Evolutionary conservation across 2,797 vertebrate species (phyloP), one percentile per base, ranked within the genome.

Genomic region (Toxotes lorentzi): DNA sequence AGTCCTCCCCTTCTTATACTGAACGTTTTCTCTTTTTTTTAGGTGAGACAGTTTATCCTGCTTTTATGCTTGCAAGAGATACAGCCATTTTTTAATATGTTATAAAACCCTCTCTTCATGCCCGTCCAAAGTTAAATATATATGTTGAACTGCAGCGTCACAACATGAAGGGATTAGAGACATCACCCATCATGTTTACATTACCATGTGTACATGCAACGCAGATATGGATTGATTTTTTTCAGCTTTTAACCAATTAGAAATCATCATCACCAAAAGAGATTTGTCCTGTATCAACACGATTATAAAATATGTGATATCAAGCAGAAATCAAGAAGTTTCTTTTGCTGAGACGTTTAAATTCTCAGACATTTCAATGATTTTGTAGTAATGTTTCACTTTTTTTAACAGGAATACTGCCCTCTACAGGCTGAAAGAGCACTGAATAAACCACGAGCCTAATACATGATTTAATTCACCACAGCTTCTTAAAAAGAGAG

Each of bases 351-450:
- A 81, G 56, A 23, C 62, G 5, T 41, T 78, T 58, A 19, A 47
- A 23, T 59, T 47, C 32, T 23, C 7, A 34, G 11, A 61, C n/a
- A 45, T 61, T 62, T 57, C 30, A 59, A 8, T 61, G 16, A 35
- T 16, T 41, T 27, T 72, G 34, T 53, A 7, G 23, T 51, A 30
- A 43, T 16, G 7, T 24, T 53, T 13, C 2, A 50, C 12, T 43
- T 68, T 66, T 70, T 53, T 56, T 8, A 61, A 32, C 47, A 78
- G 32, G 65, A 88, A 83, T 45, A 78, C 73, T 79, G 59, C 78
- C 77, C 74, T 87, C 70, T 70, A 76, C 76, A 81, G 79, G 62
- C 56, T 73, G 32, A 78, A n/a, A 57, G 4, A 64, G 7, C 64
- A 40, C 27, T 82, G 45, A 62, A 71, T 81, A 70, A 79, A 79